These are phyloP conservation scores for Xyrauchen texanus DNA, from an alignment of 2,113 vertebrate genomes.

Conservation along the genomic window DNA sequence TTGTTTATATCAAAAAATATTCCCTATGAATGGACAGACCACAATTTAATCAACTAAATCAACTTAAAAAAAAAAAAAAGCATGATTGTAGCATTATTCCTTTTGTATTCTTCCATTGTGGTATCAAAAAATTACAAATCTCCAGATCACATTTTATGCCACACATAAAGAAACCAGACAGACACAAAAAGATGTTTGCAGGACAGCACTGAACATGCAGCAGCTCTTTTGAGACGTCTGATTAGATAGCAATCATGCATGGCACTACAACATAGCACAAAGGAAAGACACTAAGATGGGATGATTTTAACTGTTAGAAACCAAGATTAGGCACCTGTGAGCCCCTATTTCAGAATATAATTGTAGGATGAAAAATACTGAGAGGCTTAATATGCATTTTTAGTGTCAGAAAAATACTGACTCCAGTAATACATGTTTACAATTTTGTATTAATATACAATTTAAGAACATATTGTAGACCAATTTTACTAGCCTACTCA, in stretches of 20 bases:
- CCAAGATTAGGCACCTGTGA: conserved; percentile 38
- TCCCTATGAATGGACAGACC: too few species aligned
- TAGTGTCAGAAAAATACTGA: too few species aligned
- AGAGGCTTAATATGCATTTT: background rate
- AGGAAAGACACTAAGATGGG: conserved; percentile 50
- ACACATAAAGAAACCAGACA: conserved; percentile 43
- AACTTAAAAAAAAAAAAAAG: too few species aligned
- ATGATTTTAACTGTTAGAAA: background rate
- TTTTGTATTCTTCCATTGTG: too few species aligned
- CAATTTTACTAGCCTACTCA: too few species aligned
- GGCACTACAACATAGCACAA: conserved; percentile 67
- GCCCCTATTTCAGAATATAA: conserved; percentile 50
- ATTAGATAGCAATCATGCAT: conserved; percentile 74
- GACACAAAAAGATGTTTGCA: conserved; percentile 55
- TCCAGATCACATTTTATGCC: background rate
- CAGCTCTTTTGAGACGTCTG: conserved; percentile 64
- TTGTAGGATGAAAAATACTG: conserved; percentile 46
- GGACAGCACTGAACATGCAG: conserved; percentile 66
- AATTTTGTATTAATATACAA: too few species aligned
- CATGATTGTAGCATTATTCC: too few species aligned
- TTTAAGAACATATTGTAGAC: too few species aligned
- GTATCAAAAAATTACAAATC: too few species aligned
- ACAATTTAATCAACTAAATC: too few species aligned
- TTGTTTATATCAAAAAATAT: too few species aligned
- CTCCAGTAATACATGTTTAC: too few species aligned